Base-by-base conservation (phyloP, 2,888 invertebrate genomes). In the Leptura quadrifasciata region DNA sequence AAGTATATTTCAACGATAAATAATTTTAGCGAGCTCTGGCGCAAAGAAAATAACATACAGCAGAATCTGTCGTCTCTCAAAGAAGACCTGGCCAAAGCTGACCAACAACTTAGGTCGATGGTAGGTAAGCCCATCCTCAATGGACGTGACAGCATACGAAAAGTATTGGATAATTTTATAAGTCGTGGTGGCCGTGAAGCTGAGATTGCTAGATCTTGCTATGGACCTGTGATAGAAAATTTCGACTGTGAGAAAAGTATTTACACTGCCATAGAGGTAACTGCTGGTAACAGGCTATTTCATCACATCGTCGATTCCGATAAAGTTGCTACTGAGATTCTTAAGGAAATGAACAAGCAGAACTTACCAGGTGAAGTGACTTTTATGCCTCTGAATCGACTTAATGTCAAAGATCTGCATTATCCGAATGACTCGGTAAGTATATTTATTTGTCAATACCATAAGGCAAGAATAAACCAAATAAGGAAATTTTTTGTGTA, bases 271-370 rank as follows among this genome's bases (percentile, higher is more conserved):
- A 98, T 99, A 0, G 99, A 99, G 91, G 99, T 93, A 0, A 95
- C 95, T 1, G 95, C 95, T 0, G 95, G 84, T 24, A 84, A 83
- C 47, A 94, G 98, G 81, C 20, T 99, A 52, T 99, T 99, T 90
- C 98, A 99, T 90, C 99, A 99, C 89, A 97, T 99, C 76, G 98
- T 99, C 2, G 98, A 98, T 87, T 97, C 97, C 0, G 99, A 99
- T 88, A 95, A 95, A 81, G 97, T 98, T 65, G 99, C 99, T 9
- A 98, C 99, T 0, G 96, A 97, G 88, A 98, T 99, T 80, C 90
- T 99, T 61, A 97, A 98, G 89, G 98, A 99, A 90, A 98, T 99
- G 96, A 99, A 99, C 89, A 92, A 96, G 76, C 95, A 98, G 85
- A 96, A 96, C 84, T 91, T 99, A 73, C 98, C 98, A 0, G 99